Percentiles rank a stretch among this genome's conserved stretches.
Conservation (phyloP, 2,888 invertebrate genomes). For the Gymnoscelis rufifasciata region DNA sequence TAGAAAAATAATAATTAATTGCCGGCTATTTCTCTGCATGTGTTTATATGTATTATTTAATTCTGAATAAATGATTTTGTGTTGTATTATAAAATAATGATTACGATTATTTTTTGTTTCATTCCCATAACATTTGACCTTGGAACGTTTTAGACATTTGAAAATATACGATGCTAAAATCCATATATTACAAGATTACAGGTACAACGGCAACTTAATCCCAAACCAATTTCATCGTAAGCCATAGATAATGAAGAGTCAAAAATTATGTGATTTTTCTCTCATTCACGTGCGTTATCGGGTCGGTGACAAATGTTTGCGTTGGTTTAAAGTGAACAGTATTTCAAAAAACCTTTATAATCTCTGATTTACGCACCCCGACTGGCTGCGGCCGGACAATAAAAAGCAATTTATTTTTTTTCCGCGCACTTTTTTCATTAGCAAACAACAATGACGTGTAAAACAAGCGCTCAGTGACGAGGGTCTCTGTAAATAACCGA, state of each 20-base stretch:
- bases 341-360: slow-evolving; percentile 61
- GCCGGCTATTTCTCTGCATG: too few species aligned
- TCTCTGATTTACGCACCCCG: slow-evolving; percentile 66
- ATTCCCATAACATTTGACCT: too few species aligned
- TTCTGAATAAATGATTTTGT: too few species aligned
- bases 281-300: slow-evolving; percentile 42
- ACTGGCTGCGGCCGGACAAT: slow-evolving; percentile 58
- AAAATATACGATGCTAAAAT: not conserved
- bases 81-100: too few species aligned
- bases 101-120: too few species aligned
- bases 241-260: slow-evolving; percentile 16
- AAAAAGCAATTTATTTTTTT: slow-evolving; percentile 71
- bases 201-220: not conserved
- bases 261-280: slow-evolving; percentile 22
- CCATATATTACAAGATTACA: not conserved
- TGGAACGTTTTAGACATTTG: too few species aligned
- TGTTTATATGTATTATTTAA: too few species aligned
- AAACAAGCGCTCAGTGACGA: slow-evolving; percentile 70
- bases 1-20: too few species aligned
- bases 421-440: slow-evolving; percentile 71
- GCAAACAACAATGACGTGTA: slow-evolving; percentile 74
- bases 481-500: slow-evolving; percentile 67
- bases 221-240: slow-evolving; percentile 11
- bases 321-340: slow-evolving; percentile 52
- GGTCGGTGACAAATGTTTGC: slow-evolving; percentile 50